A percentile compares a stretch with the other conserved stretches of the same genome.
These are phyloP conservation scores for Cerastis rubricosa DNA, from an alignment of 2,888 invertebrate genomes.

Conservation along the genomic window DNA sequence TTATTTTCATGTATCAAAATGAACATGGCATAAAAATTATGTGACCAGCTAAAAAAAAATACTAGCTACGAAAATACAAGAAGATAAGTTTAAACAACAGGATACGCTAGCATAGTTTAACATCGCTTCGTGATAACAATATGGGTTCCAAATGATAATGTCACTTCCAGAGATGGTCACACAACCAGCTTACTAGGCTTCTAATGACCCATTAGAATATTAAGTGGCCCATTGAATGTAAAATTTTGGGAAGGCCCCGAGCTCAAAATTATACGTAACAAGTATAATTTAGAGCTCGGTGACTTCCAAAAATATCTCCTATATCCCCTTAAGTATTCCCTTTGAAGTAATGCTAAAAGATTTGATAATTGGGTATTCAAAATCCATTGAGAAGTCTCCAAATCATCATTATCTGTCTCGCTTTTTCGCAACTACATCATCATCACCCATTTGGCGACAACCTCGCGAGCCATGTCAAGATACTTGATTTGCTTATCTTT, in stretches of 20 bases:
- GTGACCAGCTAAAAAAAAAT: constrained; percentile 37
- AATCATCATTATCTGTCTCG: neutral
- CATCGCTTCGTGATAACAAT: constrained; percentile 53
- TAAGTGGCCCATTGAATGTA: constrained; percentile 6
- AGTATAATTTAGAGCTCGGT: too few species aligned
- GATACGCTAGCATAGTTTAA: constrained; percentile 68
- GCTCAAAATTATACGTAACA: neutral
- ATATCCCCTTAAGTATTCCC: too few species aligned
- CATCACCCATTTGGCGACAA: too few species aligned
- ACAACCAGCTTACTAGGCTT: constrained; percentile 2
- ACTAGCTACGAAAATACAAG: constrained; percentile 50
- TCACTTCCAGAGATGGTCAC: constrained; percentile 33
- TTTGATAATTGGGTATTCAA: neutral
- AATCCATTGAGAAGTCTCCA: neutral
- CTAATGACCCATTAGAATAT: constrained; percentile 21
- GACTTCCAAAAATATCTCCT: too few species aligned
- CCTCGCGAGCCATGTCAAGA: too few species aligned
- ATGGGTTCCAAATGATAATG: constrained; percentile 49
- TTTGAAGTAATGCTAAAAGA: neutral
- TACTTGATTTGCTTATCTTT: too few species aligned
- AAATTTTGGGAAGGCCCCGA: neutral
- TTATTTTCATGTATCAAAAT: constrained; percentile 9
- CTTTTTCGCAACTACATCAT: too few species aligned
- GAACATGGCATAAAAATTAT: constrained; percentile 7
- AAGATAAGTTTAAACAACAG: constrained; percentile 55